Percentiles rank a stretch among this genome's conserved stretches.
phyloP scores from a whole-genome alignment of 2,888 invertebrate genomes.

The Microctonus aethiopoides region DNA sequence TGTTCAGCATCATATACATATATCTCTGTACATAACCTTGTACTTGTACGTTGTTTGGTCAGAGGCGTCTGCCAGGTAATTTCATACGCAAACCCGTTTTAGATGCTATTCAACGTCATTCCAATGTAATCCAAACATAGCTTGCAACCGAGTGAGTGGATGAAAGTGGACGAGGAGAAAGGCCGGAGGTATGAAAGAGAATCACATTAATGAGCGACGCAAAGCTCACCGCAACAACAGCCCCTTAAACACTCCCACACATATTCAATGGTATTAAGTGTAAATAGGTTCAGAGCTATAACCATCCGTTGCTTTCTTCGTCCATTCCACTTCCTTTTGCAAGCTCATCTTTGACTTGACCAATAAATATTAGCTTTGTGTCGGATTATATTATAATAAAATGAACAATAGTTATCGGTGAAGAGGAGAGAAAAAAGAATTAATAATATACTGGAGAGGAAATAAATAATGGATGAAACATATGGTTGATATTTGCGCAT shows the following conservation, averaged over 20 bases:
- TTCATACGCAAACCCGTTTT: slow-evolving; percentile 41
- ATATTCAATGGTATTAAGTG: background rate
- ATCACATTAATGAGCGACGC: slow-evolving; percentile 34
- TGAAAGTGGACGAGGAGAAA: background rate
- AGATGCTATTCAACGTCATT: slow-evolving; percentile 46
- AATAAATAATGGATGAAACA: too few relatives aligned
- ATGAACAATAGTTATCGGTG: too few relatives aligned
- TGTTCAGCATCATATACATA: too few relatives aligned
- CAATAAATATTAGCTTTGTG: background rate
- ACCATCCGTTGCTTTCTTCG: background rate
- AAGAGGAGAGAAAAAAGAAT: too few relatives aligned
- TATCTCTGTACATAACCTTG: background rate
- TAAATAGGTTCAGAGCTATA: background rate
- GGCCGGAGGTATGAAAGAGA: background rate
- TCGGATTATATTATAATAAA: background rate
- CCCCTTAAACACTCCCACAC: slow-evolving; percentile 14
- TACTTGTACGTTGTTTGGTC: slow-evolving; percentile 18
- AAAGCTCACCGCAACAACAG: slow-evolving; percentile 48
- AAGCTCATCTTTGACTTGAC: background rate
- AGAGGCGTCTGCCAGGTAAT: slow-evolving; percentile 35
- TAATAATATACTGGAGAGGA: too few relatives aligned
- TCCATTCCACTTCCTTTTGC: background rate
- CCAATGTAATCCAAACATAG: slow-evolving; percentile 46
- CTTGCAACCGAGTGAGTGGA: slow-evolving; percentile 27
- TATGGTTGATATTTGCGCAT: too few relatives aligned